Base-by-base conservation (phyloP, 2,797 vertebrate genomes). In the Melanogrammus aeglefinus region DNA sequence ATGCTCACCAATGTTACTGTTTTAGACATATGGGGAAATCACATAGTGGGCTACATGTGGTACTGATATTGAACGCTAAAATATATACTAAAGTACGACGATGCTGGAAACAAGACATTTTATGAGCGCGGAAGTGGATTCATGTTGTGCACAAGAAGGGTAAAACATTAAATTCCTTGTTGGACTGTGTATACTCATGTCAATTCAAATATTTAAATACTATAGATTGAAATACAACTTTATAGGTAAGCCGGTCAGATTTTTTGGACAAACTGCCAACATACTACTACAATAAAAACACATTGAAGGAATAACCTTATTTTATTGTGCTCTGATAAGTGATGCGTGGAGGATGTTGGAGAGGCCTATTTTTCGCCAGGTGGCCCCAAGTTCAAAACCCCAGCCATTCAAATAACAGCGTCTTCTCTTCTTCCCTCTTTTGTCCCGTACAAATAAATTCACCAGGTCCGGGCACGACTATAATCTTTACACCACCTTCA, bases 1-100 rank as follows among this genome's bases (percentile, higher is more conserved):
- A 92, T 92, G 91, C 90, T 85, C 73, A 24, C 84, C 63, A 69
- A 79, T 85, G 88, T 89, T 89, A 78, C 84, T 84, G 82, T 86
- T 87, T 79, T 29, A 83, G 79, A 86, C 87, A 74, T 85, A 85
- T 72, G 80, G 29, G 31, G 77, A 81, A 88, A 86, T 83, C 81
- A 76, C 79, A 74, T 75, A 75, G 80, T 16, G 12, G 63, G 63
- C 24, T 69, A 69, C 63, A 80, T 76, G 74, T 83, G 85, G 86
- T n/a, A 82, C 81, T 66, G 38, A 5, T 75, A 79, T 80, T 18
- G 69, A 82, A 84, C 81, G 85, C 24, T 84, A 84, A 87, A 85
- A 89, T 76, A 81, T 81, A 73, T 72, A 84, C 81, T 79, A 77
- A 84, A 73, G 81, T 51, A 81, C 76, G 29, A 70, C 79, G 79